Percentiles rank a stretch among this genome's conserved stretches.
Conservation (phyloP, 2,113 vertebrate species). For the Ochotona princeps region DNA sequence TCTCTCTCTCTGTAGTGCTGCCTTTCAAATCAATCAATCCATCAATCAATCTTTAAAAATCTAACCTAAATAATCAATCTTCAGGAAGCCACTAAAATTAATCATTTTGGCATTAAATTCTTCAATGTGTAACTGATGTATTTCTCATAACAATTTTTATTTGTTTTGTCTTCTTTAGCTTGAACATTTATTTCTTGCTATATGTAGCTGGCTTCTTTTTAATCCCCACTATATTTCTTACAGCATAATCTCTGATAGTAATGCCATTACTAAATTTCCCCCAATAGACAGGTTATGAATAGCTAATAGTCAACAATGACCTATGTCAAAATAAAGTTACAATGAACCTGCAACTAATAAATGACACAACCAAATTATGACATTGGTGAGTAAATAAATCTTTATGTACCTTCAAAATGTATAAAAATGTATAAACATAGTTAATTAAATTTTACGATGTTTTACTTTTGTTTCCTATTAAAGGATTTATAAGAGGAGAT, state of each 20-base stretch:
- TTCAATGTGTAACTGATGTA: neutral
- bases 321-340: neutral
- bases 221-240: neutral
- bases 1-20: too few species aligned
- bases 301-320: neutral
- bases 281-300: neutral
- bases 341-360: neutral
- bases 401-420: neutral
- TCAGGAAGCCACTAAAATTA: constrained; percentile 18
- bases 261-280: neutral
- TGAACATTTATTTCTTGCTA: neutral
- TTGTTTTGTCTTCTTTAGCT: constrained; percentile 4
- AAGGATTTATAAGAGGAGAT: constrained; percentile 43
- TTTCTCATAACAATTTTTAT: neutral
- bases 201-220: neutral
- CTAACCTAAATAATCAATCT: neutral
- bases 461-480: neutral
- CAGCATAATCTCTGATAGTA: neutral
- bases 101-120: neutral
- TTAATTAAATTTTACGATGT: neutral
- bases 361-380: neutral
- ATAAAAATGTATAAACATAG: neutral
- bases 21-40: too few species aligned
- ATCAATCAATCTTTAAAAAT: neutral
- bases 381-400: neutral